Conservation (phyloP, 2,888 invertebrate genomes). For the Diplazon laetatorius region DNA sequence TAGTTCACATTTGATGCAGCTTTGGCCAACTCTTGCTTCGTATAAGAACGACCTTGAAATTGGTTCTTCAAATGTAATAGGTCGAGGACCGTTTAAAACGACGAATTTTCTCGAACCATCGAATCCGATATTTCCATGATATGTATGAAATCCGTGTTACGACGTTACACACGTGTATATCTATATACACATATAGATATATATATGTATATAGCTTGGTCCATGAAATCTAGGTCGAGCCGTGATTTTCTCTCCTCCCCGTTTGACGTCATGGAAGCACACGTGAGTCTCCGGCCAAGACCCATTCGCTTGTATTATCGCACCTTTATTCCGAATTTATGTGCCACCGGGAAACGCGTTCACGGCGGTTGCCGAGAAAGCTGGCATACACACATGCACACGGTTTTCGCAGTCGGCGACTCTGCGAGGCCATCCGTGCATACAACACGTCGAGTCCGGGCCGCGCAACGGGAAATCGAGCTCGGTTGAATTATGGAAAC, state of each 20-base stretch:
- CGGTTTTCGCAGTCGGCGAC: neutral
- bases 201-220: neutral
- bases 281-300: conserved; percentile 14
- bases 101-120: neutral
- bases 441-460: conserved; percentile 26
- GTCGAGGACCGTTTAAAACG: neutral
- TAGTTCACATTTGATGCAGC: too few relatives aligned
- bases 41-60: neutral
- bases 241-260: conserved; percentile 34
- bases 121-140: neutral
- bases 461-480: conserved; percentile 63
- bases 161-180: neutral
- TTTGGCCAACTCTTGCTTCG: neutral
- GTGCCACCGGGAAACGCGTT: conserved; percentile 43
- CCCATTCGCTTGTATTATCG: conserved; percentile 46
- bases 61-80: neutral
- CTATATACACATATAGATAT: too few relatives aligned
- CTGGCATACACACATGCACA: neutral
- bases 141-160: too few relatives aligned
- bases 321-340: conserved; percentile 47
- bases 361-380: conserved; percentile 14
- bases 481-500: conserved; percentile 64
- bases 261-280: conserved; percentile 35
- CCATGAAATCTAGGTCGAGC: conserved; percentile 20
- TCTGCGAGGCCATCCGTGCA: neutral